These are phyloP conservation scores for Triops longicaudatus DNA, from an alignment of 1,140 invertebrate species.

Conservation along the genomic window DNA sequence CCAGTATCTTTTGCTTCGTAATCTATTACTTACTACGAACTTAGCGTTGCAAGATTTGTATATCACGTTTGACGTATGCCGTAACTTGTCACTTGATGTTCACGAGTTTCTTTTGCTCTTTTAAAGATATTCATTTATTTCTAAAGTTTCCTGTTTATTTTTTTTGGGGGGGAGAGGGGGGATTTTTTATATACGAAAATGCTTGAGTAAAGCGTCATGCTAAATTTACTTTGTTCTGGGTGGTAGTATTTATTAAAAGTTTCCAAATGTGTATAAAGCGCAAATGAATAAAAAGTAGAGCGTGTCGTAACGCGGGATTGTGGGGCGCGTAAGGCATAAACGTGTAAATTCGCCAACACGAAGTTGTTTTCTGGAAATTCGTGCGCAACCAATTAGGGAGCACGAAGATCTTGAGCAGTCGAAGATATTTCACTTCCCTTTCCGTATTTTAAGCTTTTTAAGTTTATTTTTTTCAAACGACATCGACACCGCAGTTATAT, in stretches of 20 bases:
- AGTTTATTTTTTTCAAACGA: background rate
- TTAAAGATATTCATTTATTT: too few relatives aligned
- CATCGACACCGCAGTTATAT: background rate
- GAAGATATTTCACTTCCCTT: background rate
- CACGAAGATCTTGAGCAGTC: background rate
- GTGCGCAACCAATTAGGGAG: background rate
- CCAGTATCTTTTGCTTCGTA: too few relatives aligned
- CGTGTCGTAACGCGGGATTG: background rate
- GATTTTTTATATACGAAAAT: too few relatives aligned
- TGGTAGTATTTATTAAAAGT: background rate
- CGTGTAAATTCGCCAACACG: conserved; percentile 1
- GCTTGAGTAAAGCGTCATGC: background rate
- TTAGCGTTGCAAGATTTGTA: too few relatives aligned
- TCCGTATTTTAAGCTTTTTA: background rate
- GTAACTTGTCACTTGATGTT: too few relatives aligned
- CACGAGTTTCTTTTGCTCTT: too few relatives aligned
- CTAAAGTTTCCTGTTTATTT: too few relatives aligned
- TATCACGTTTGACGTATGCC: too few relatives aligned
- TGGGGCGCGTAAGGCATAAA: background rate
- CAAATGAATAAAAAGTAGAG: background rate
- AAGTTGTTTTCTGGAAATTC: background rate
- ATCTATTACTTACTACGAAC: too few relatives aligned
- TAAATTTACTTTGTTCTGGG: background rate
- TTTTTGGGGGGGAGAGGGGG: too few relatives aligned
- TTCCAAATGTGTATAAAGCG: background rate